phyloP scores from a whole-genome alignment of 2,888 invertebrate species.

The Cantharis lateralis region DNA sequence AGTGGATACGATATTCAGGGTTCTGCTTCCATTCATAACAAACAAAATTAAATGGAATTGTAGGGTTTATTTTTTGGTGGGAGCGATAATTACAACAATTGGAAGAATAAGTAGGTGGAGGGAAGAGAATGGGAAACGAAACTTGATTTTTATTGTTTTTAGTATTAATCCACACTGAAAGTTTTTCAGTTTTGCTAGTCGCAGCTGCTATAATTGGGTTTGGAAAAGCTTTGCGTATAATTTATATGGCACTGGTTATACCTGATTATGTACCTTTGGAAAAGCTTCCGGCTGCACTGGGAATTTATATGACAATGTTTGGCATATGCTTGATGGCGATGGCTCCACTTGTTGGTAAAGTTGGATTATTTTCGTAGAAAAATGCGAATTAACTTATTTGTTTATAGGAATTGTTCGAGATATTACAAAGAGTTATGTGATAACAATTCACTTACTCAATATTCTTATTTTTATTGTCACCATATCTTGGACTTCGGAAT shows the following conservation, averaged over 20 bases:
- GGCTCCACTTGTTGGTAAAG: conserved; percentile 71
- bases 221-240: conserved; percentile 73
- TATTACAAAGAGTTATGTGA: conserved; percentile 61
- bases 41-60: conserved; percentile 73
- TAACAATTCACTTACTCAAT: conserved; percentile 67
- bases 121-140: background rate
- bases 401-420: conserved; percentile 68
- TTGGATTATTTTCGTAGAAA: background rate
- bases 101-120: conserved; percentile 66
- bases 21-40: conserved; percentile 70
- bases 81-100: conserved; percentile 69
- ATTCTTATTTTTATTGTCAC: conserved; percentile 68
- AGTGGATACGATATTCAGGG: conserved; percentile 68
- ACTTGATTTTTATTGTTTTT: conserved; percentile 6
- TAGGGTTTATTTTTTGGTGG: conserved; percentile 71
- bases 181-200: conserved; percentile 61
- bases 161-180: conserved; percentile 67
- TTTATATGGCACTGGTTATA: conserved; percentile 75
- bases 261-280: conserved; percentile 72
- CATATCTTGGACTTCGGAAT: conserved; percentile 66
- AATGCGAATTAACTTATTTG: background rate
- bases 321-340: conserved; percentile 65
- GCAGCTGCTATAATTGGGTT: conserved; percentile 70
- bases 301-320: conserved; percentile 69
- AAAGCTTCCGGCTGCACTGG: conserved; percentile 72